These are phyloP conservation scores for Paracanthobrama guichenoti DNA, from an alignment of 2,113 vertebrate genomes.

Conservation along the genomic window DNA sequence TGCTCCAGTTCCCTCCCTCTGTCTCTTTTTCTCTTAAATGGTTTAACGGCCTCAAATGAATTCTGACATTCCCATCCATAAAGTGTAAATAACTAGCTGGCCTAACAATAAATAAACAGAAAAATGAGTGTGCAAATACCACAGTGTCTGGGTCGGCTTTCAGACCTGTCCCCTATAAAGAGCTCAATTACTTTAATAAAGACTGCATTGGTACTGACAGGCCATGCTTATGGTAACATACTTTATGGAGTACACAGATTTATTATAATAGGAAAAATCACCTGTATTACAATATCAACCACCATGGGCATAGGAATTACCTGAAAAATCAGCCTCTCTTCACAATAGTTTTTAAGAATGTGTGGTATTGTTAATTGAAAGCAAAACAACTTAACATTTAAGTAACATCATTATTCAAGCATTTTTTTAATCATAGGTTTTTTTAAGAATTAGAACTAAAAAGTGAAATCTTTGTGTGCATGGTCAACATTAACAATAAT, in stretches of 20 bases:
- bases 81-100: conserved; percentile 66
- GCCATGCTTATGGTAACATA: conserved; percentile 42
- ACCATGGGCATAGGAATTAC: neutral
- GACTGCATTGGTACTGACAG: conserved; percentile 53
- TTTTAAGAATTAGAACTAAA: too few relatives aligned
- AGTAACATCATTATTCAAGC: neutral
- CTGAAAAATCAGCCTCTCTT: neutral
- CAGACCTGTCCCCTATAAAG: conserved; percentile 55
- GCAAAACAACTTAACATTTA: neutral
- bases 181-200: conserved; percentile 51
- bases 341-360: neutral
- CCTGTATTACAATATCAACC: conserved; percentile 15
- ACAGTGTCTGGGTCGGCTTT: conserved; percentile 61
- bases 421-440: neutral
- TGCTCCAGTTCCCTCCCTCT: conserved; percentile 19
- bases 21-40: conserved; percentile 45
- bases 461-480: neutral
- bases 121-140: conserved; percentile 64
- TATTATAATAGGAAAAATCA: conserved; percentile 25
- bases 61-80: conserved; percentile 63
- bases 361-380: neutral
- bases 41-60: conserved; percentile 61
- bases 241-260: conserved; percentile 22
- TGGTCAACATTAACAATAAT: neutral
- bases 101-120: conserved; percentile 68